phyloP scores from a whole-genome alignment of 2,888 invertebrate species.

The Melinaea marsaeus region DNA sequence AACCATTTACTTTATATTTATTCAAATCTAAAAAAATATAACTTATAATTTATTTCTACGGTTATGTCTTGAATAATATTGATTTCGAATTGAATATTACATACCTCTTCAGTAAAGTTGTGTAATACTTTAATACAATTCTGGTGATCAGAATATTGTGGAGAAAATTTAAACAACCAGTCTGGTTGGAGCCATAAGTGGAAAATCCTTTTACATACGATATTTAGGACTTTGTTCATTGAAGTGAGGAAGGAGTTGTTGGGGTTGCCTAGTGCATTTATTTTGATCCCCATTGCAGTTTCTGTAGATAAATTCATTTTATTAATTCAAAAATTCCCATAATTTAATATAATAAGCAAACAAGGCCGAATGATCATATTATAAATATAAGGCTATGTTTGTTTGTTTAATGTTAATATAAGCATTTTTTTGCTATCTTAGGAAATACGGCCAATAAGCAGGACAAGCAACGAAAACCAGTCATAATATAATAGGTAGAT shows the following conservation, averaged over 20 bases:
- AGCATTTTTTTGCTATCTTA: too few relatives aligned
- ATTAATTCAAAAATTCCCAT: background rate
- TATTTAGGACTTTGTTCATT: slow-evolving; percentile 46
- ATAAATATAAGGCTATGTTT: too few relatives aligned
- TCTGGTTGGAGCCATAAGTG: slow-evolving; percentile 70
- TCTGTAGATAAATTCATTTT: slow-evolving; percentile 41
- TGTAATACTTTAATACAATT: slow-evolving; percentile 76
- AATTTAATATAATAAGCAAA: too few relatives aligned
- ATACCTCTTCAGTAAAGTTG: slow-evolving; percentile 74
- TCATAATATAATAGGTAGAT: too few relatives aligned
- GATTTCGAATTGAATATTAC: slow-evolving; percentile 8
- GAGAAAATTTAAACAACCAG: slow-evolving; percentile 76
- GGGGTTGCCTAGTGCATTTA: slow-evolving; percentile 57
- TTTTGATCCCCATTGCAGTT: slow-evolving; percentile 62
- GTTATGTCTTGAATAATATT: too few relatives aligned
- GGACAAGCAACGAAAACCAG: too few relatives aligned
- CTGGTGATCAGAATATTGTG: slow-evolving; percentile 71
- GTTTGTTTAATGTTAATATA: too few relatives aligned
- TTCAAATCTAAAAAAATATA: background rate
- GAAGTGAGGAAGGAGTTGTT: slow-evolving; percentile 53
- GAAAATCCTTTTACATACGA: slow-evolving; percentile 61
- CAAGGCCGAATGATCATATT: too few relatives aligned
- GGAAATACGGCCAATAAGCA: too few relatives aligned
- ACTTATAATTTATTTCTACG: too few relatives aligned
- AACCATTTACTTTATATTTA: too few relatives aligned